phyloP scores from a whole-genome alignment of 2,797 vertebrate genomes.

The Acrossocheilus wenchowensis region DNA sequence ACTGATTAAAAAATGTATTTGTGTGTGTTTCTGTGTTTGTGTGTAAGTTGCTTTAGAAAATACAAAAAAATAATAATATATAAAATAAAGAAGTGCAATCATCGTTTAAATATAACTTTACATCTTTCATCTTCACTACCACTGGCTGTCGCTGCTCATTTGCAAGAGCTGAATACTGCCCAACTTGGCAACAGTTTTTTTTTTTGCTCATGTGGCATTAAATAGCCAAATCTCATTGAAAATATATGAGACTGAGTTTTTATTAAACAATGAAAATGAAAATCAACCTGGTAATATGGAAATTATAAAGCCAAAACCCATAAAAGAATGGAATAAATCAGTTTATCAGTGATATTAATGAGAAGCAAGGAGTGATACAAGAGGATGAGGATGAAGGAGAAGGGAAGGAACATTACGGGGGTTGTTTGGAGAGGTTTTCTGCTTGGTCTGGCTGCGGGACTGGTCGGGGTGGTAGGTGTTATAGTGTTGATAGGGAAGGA shows the following conservation, averaged over 20 bases:
- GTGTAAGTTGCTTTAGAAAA: background rate
- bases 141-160: background rate
- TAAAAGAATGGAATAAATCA: constrained; percentile 47
- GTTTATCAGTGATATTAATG: background rate
- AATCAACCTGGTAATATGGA: background rate
- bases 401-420: constrained; percentile 81
- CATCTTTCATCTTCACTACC: background rate
- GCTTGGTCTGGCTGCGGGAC: constrained; percentile 80
- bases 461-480: constrained; percentile 91
- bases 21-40: too few relatives aligned
- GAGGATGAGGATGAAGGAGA: constrained; percentile 51
- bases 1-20: too few relatives aligned
- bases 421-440: constrained; percentile 81
- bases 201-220: background rate
- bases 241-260: background rate
- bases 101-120: constrained; percentile 17
- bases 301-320: background rate
- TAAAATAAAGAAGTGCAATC: background rate
- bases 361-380: constrained; percentile 1
- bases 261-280: background rate
- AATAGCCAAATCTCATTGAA: background rate
- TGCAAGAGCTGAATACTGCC: background rate
- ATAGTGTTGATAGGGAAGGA: constrained; percentile 88
- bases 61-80: background rate
- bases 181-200: background rate